These are phyloP conservation scores for Mellivora capensis DNA, from an alignment of 2,113 vertebrate species.

Conservation along the genomic window DNA sequence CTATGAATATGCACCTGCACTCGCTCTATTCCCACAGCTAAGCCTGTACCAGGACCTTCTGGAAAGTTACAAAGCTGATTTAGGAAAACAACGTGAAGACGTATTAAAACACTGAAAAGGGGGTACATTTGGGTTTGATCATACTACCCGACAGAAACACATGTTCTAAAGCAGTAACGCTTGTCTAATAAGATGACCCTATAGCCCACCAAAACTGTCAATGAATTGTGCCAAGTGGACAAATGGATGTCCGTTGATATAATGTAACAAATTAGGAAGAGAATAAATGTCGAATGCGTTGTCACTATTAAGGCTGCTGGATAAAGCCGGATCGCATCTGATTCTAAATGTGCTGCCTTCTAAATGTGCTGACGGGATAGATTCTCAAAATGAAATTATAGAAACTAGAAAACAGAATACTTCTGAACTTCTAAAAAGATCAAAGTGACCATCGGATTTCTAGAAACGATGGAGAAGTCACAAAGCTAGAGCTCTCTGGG, in stretches of 20 bases:
- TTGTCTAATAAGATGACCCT: neutral
- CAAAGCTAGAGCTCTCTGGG: neutral
- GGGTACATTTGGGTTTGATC: neutral
- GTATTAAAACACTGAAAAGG: neutral
- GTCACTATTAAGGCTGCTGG: neutral
- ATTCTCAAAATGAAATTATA: neutral
- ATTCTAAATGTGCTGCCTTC: neutral
- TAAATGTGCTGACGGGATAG: neutral
- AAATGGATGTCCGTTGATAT: neutral
- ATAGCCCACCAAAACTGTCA: neutral
- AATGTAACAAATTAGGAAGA: neutral
- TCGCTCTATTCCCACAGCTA: rapidly evolving
- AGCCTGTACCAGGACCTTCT: neutral
- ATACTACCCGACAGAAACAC: neutral
- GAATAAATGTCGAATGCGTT: neutral
- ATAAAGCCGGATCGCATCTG: neutral
- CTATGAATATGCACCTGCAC: neutral
- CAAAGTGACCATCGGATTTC: neutral
- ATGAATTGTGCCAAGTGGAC: neutral
- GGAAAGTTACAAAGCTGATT: neutral
- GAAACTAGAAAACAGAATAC: neutral
- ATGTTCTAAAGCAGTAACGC: neutral
- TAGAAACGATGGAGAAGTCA: neutral
- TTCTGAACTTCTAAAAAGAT: neutral
- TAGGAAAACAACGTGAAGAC: neutral